Conservation (phyloP, 2,113 vertebrate genomes). For the Prionailurus viverrinus region DNA sequence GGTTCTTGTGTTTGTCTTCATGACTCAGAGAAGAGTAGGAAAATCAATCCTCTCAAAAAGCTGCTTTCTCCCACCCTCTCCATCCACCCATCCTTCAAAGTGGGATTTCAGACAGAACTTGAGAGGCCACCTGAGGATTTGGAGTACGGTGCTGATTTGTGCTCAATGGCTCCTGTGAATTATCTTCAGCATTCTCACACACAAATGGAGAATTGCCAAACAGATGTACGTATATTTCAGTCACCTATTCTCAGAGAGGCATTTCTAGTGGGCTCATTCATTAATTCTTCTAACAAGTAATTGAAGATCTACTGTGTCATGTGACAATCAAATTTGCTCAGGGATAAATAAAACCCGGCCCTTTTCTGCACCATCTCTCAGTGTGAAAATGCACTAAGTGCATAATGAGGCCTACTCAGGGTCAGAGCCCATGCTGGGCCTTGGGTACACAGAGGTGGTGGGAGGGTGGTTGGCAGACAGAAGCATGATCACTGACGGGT, state of each 20-base stretch:
- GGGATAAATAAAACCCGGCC: slow-evolving; percentile 7
- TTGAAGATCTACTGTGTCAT: slow-evolving; percentile 17
- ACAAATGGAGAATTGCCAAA: background rate
- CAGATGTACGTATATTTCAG: slow-evolving; percentile 4
- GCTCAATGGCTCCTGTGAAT: background rate
- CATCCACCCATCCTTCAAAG: background rate
- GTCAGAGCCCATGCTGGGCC: background rate
- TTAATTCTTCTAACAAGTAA: slow-evolving; percentile 42
- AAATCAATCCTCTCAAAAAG: background rate
- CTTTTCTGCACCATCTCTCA: background rate
- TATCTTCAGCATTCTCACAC: background rate
- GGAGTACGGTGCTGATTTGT: slow-evolving; percentile 41
- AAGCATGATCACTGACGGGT: background rate
- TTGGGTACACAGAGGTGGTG: background rate
- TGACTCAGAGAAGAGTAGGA: background rate
- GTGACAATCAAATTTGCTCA: slow-evolving; percentile 25
- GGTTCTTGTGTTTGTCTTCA: background rate
- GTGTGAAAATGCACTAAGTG: background rate
- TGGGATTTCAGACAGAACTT: background rate
- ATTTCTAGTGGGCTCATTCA: slow-evolving; percentile 44
- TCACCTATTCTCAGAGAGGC: background rate
- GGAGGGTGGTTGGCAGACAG: background rate
- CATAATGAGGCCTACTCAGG: background rate
- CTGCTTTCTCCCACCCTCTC: background rate
- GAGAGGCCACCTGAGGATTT: slow-evolving; percentile 54